Evolutionary conservation across 2,797 vertebrate species (phyloP).

Genomic region (Tarsius wallacei): DNA sequence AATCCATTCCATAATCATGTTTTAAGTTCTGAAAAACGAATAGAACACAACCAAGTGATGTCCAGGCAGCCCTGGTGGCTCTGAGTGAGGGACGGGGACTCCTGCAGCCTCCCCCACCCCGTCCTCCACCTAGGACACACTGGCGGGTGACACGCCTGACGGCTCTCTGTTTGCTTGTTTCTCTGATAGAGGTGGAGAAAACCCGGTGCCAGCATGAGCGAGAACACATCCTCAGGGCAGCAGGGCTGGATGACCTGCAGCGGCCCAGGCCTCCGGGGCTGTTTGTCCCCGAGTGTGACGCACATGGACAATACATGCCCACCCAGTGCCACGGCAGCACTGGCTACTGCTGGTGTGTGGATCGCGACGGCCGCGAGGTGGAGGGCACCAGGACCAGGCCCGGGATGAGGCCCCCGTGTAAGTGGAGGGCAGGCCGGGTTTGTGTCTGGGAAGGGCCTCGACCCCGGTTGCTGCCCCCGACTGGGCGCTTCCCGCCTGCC

Average conservation of each 20-base stretch:
- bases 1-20: neutral
- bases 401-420: constrained; percentile 94
- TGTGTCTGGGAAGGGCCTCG: neutral
- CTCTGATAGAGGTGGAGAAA: constrained; percentile 91
- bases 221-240: constrained; percentile 90
- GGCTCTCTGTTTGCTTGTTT: neutral
- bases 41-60: neutral
- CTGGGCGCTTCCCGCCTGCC: neutral
- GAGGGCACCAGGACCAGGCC: constrained; percentile 93
- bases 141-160: fast-evolving
- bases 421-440: constrained; percentile 85
- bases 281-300: constrained; percentile 95
- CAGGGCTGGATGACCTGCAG: constrained; percentile 74
- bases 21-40: neutral
- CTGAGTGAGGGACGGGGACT: neutral
- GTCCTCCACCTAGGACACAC: fast-evolving
- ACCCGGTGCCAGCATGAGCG: constrained; percentile 94
- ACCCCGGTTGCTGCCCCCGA: no score
- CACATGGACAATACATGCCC: constrained; percentile 93
- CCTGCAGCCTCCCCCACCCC: fast-evolving
- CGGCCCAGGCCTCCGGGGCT: constrained; percentile 90
- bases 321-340: constrained; percentile 94
- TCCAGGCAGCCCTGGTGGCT: neutral
- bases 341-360: constrained; percentile 97
- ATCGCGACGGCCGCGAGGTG: constrained; percentile 94